Percentiles rank a stretch among this genome's conserved stretches.
Evolutionary conservation across 2,797 vertebrate species (phyloP).

Genomic region (Triplophysa bombifrons): DNA sequence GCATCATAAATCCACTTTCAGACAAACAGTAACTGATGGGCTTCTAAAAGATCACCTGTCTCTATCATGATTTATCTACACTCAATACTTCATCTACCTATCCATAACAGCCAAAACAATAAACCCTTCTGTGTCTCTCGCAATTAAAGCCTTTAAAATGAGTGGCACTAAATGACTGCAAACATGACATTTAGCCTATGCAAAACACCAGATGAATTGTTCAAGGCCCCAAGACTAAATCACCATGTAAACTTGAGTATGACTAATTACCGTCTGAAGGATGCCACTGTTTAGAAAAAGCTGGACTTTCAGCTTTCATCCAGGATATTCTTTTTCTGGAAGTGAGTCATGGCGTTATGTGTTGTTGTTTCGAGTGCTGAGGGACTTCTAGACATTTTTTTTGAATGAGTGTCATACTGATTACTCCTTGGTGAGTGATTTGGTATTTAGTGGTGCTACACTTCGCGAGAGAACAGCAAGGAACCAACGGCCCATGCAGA

Average conservation of each 20-base stretch:
- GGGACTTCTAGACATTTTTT: conserved; percentile 42
- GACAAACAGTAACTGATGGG: background rate
- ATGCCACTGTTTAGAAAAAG: conserved; percentile 43
- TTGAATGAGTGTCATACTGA: conserved; percentile 51
- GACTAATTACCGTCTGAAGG: conserved; percentile 57
- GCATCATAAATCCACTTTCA: background rate
- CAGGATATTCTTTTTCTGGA: conserved; percentile 41
- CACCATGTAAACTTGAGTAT: conserved; percentile 48
- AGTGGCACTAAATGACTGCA: conserved; percentile 50
- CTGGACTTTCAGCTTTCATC: conserved; percentile 38
- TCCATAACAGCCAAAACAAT: background rate
- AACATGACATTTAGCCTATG: conserved; percentile 56
- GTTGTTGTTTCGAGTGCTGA: conserved; percentile 42
- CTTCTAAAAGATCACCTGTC: conserved; percentile 1
- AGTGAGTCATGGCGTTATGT: conserved; percentile 48
- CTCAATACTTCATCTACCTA: background rate
- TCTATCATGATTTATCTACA: background rate
- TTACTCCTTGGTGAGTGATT: conserved; percentile 44
- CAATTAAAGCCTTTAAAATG: conserved; percentile 43
- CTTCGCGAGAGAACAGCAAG: conserved; percentile 34
- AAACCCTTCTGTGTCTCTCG: conserved; percentile 3
- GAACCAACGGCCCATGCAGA: conserved; percentile 26
- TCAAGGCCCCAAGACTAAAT: conserved; percentile 49
- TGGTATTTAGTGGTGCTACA: conserved; percentile 47
- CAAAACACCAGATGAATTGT: conserved; percentile 48